A percentile compares a stretch with the other conserved stretches of the same genome.
phyloP scores from a whole-genome alignment of 2,113 vertebrate species.

The Forbesichthys agassizii region DNA sequence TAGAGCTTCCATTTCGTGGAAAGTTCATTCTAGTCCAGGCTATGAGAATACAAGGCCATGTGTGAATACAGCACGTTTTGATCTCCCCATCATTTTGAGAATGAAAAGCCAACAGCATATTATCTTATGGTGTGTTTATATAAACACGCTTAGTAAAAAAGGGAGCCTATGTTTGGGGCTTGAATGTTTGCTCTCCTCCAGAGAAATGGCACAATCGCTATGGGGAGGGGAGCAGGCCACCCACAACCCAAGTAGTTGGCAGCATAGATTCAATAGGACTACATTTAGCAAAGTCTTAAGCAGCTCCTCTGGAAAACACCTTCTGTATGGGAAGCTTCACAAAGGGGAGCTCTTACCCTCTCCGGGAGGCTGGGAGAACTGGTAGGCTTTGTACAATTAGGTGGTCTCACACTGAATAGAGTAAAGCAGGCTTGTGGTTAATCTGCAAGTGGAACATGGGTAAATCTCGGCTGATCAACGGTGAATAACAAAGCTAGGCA shows the following conservation, averaged over 20 bases:
- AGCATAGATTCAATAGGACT: conserved; percentile 56
- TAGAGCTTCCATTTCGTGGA: conserved; percentile 27
- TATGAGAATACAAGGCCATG: not conserved
- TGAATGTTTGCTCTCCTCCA: conserved; percentile 54
- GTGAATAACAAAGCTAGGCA: conserved; percentile 63
- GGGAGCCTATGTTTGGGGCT: conserved; percentile 53
- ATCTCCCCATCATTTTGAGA: conserved; percentile 57
- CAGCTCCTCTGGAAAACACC: conserved; percentile 48
- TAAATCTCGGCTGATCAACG: conserved; percentile 66
- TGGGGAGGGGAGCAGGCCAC: conserved; percentile 62
- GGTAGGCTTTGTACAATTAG: conserved; percentile 64
- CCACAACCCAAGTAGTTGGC: conserved; percentile 69
- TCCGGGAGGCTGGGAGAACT: conserved; percentile 60
- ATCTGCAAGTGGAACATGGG: conserved; percentile 73
- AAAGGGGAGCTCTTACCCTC: conserved; percentile 64
- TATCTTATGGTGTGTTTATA: conserved; percentile 38
- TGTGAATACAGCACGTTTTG: conserved; percentile 20
- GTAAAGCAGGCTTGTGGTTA: conserved; percentile 59
- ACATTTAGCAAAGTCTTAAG: conserved; percentile 61
- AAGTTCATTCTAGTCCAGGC: conserved; percentile 32
- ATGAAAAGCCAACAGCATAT: conserved; percentile 58
- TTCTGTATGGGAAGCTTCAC: conserved; percentile 58
- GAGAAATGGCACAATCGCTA: conserved; percentile 52
- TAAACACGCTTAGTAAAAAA: conserved; percentile 50
- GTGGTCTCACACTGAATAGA: conserved; percentile 61